Evolutionary conservation across 2,797 vertebrate species (phyloP), one percentile per base, ranked within the genome.

Genomic region (Sebastes nivosus): DNA sequence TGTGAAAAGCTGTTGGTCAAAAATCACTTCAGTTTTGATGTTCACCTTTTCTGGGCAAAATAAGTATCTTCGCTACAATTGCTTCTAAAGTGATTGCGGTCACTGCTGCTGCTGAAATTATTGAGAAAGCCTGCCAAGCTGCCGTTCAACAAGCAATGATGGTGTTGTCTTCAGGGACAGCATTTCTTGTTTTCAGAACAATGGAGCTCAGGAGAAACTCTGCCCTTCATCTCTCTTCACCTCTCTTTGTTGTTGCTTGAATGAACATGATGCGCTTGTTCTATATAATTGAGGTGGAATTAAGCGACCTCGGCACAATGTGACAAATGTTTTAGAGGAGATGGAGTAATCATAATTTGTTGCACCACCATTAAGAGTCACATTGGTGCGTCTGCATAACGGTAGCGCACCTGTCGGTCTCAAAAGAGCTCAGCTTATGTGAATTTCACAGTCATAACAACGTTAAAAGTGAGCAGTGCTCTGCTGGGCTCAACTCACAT

Each of bases 201-300:
- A 86, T 77, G 22, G 30, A 67, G n/a, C 69, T 64, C 29, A 72
- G 16, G 16, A 58, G 27, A 81, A 75, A 72, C 11, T 66, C 58
- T 57, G 32, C 34, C 59, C 36, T 67, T 75, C 38, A 81, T 79
- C 80, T 79, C 16, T 64, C n/a, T 34, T 30, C 27, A 24, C 38
- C 42, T 54, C 38, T 68, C 42, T 77, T 22, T 79, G 55, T 60
- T 85, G 77, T 72, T 63, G 34, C 54, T 46, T 77, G 22, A 79
- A 77, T 67, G 65, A 81, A 68, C 25, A 52, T 36, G 54, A 58
- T 25, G 24, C 4, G 46, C 13, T 50, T 77, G 67, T 74, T 67
- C 30, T 80, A 67, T 59, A 67, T 50, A 76, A 72, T 8, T 64
- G 30, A 73, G n/a, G 36, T 60, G 16, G 61, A 63, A 67, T 76